Base-by-base conservation (phyloP, 2,113 vertebrate species). In the Calidris pugnax region DNA sequence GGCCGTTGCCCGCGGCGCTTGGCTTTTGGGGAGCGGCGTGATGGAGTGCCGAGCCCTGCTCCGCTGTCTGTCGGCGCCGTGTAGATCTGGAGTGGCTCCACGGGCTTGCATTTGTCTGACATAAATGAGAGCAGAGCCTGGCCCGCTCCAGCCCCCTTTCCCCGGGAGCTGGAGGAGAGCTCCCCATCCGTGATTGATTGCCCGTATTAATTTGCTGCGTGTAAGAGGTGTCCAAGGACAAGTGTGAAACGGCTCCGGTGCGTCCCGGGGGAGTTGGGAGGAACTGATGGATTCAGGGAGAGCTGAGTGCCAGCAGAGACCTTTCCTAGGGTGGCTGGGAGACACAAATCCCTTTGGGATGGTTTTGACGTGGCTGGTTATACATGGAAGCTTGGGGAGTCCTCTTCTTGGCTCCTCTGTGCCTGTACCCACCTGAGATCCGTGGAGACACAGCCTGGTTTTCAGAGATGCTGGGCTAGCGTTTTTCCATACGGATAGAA, bases 41-140 rank as follows among this genome's bases (percentile, higher is more conserved):
- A 94, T 93, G 69, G 88, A 94, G 93, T 87, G 83, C 72, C 66
- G 26, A 66, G 87, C 89, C 71, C 81, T 59, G 51, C 12, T 68
- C 22, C 22, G 62, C 89, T 96, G 92, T 85, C 93, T 91, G 81
- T 53, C 66, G 87, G 87, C 57, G 0, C 84, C 5, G 71, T 63
- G 95, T 56, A 57, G 87, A 77, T 87, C 91, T 90, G 86, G 91
- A 96, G 94, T 89, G 5, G 22, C 92, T 96, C 94, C 83, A 89
- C 17, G 48, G 79, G 84, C 66, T 82, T 75, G 95, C 85, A 86
- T 92, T 93, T 95, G 92, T 94, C 93, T 93, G 89, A 94, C 88
- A 79, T 95, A 78, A 96, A 89, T 47, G 92, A 85, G 96, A 97
- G 88, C 88, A 86, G 88, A 95, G 83, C 92, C 90, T 72, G 79